These are phyloP conservation scores for Tetropium fuscum DNA, from an alignment of 2,888 invertebrate genomes.

Conservation along the genomic window DNA sequence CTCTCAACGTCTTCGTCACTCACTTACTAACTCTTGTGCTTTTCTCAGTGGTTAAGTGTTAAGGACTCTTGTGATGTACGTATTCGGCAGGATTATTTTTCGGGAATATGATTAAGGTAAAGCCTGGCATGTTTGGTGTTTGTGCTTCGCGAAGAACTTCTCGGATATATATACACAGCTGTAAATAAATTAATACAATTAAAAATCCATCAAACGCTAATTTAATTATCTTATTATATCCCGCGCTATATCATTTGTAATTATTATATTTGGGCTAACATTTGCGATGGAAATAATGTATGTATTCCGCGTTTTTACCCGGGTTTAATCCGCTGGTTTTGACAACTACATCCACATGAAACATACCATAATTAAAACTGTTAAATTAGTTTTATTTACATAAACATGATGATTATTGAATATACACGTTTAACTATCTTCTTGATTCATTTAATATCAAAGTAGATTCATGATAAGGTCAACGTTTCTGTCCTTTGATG, in stretches of 20 bases:
- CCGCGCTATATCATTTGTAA: constrained; percentile 31
- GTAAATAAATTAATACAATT: constrained; percentile 28
- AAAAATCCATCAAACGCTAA: constrained; percentile 33
- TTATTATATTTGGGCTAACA: constrained; percentile 30
- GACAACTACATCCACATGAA: too few relatives aligned
- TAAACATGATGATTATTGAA: too few relatives aligned
- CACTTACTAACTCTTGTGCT: constrained; percentile 10
- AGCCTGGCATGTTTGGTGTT: constrained; percentile 31
- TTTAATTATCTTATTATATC: constrained; percentile 31
- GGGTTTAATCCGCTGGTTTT: too few relatives aligned
- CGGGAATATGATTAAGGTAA: constrained; percentile 30
- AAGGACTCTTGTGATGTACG: constrained; percentile 22
- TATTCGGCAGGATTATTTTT: constrained; percentile 30
- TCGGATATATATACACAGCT: constrained; percentile 21
- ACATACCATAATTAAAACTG: too few relatives aligned
- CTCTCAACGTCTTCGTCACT: constrained; percentile 22
- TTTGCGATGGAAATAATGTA: constrained; percentile 17
- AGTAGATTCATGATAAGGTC: too few relatives aligned
- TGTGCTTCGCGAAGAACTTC: too few relatives aligned
- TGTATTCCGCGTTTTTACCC: too few relatives aligned
- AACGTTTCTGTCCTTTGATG: too few relatives aligned
- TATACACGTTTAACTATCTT: too few relatives aligned
- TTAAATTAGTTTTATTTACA: too few relatives aligned
- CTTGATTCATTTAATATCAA: too few relatives aligned
- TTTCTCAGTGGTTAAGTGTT: constrained; percentile 30